Conservation (phyloP, 2,113 vertebrate species). For the Cyanoramphus novaezelandiae region DNA sequence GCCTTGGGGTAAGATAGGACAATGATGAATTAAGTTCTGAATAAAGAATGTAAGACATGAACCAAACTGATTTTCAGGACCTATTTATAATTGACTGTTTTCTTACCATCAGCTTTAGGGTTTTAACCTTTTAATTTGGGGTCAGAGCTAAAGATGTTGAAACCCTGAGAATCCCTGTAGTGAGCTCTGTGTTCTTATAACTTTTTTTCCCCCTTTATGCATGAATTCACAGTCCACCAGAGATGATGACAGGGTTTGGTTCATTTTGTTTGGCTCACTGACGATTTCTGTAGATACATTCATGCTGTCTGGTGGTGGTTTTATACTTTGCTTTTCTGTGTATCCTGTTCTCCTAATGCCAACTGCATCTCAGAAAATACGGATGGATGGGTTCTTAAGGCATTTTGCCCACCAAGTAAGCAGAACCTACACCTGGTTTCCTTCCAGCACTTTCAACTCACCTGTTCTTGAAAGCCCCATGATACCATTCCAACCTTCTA, state of each 20-base stretch:
- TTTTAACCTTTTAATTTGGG: not conserved
- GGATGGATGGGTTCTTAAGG: not conserved
- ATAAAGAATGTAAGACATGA: not conserved
- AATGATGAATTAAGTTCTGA: not conserved
- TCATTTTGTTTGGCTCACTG: not conserved
- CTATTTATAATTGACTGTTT: not conserved
- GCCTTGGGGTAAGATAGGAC: not conserved
- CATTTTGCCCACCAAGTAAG: not conserved
- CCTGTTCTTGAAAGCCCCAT: not conserved
- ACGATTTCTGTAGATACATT: not conserved
- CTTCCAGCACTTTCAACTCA: not conserved
- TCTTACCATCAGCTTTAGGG: not conserved
- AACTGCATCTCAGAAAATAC: not conserved
- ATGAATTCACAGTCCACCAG: not conserved
- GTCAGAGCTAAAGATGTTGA: not conserved
- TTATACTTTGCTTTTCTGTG: not conserved
- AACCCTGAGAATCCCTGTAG: not conserved
- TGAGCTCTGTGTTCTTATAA: not conserved
- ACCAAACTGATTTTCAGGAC: not conserved
- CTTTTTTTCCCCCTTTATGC: not conserved
- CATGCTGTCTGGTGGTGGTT: not conserved
- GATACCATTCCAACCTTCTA: not conserved
- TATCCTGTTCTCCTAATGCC: not conserved
- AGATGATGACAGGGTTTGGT: not conserved
- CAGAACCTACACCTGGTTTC: not conserved